Base-by-base conservation (phyloP, 2,797 vertebrate genomes). In the Malacoraja senta region DNA sequence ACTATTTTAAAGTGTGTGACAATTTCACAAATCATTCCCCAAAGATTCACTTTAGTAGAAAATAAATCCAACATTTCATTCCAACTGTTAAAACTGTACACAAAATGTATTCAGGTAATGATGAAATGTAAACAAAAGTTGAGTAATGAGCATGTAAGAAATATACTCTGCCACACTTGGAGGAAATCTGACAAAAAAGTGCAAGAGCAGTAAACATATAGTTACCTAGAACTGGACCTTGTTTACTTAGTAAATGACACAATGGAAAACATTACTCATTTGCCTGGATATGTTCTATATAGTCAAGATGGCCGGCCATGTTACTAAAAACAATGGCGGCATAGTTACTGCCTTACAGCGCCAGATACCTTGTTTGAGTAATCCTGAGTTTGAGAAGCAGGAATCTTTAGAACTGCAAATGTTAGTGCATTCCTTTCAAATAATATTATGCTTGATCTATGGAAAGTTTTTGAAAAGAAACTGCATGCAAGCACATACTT, bases 401-500 rank as follows among this genome's bases (percentile, higher is more conserved):
- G 61, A 68, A 35, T 35, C n/a, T 88, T 88, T 32, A 35, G 68
- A 65, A 68, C 65, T 68, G n/a, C 63, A 88, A 32, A 8, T 65
- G 84, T 88, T 88, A 35, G n/a, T 88, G 84, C 61, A 88, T 88
- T 88, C 84, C 13, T 32, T 88, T 88, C 84, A 88, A 29, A 88
- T n/a, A 65, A 1, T 79, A 35, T 58, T 84, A 84, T 63, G 83
- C n/a, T 86, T 32, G 58, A 86, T 86, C 88, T 95, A 94, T 94
- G 94, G 96, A 95, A 93, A 95, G 94, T 95, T 95, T 94, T 96
- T 95, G 93, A 94, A 71, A 93, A 91, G 92, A 71, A 77, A 44
- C 94, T 68, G 96, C 95, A 95, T 93, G 93, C 93, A 94, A 94
- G 6, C 83, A 95, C 93, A 94, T 93, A 95, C 96, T 44, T 53